These are phyloP conservation scores for Lagopus leucura DNA, from an alignment of 2,113 vertebrate genomes.

Conservation along the genomic window DNA sequence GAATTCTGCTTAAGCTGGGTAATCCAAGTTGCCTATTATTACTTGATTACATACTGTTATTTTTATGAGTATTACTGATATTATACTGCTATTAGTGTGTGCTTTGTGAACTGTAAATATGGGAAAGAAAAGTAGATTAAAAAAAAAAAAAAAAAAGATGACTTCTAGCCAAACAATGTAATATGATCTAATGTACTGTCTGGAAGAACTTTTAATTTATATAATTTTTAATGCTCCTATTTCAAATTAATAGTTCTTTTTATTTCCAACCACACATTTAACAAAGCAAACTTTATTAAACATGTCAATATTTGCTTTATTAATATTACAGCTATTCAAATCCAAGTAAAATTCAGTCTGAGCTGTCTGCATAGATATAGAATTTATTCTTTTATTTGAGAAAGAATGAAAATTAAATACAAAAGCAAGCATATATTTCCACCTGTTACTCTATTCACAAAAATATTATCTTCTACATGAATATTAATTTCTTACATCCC, in stretches of 20 bases:
- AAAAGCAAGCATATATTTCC: neutral
- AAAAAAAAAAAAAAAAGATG: neutral
- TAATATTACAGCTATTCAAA: neutral
- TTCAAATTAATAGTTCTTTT: neutral
- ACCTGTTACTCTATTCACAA: neutral
- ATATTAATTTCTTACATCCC: constrained; percentile 9
- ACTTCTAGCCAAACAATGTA: neutral
- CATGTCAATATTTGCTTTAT: neutral
- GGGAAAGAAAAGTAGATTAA: neutral
- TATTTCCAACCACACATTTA: neutral
- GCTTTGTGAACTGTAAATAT: neutral
- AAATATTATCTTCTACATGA: neutral
- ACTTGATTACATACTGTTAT: neutral
- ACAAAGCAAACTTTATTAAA: neutral
- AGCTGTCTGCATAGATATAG: neutral
- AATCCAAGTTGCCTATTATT: neutral
- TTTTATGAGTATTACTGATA: neutral
- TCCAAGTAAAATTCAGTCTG: neutral
- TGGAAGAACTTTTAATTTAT: neutral
- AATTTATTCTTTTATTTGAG: constrained; percentile 16
- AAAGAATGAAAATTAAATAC: constrained; percentile 9
- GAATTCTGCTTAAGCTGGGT: neutral
- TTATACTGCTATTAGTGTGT: neutral
- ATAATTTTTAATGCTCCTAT: neutral
- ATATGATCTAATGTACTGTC: neutral